A percentile compares a stretch with the other conserved stretches of the same genome.
Conservation (phyloP, 2,888 invertebrate genomes). For the Galerucella calmariensis region DNA sequence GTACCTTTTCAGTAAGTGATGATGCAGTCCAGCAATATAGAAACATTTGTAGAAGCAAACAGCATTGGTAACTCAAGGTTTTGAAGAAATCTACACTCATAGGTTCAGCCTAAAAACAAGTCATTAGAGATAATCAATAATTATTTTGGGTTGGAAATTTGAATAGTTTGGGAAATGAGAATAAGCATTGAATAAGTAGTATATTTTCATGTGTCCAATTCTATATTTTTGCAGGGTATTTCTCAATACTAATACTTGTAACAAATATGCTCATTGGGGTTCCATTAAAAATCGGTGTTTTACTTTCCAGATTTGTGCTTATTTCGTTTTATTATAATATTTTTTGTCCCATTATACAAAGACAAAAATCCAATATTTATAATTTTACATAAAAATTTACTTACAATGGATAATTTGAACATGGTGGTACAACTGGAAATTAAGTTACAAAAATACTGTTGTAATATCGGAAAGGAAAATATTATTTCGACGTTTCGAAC, state of each 20-base stretch:
- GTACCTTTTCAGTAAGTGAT: slow-evolving; percentile 30
- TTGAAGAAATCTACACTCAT: slow-evolving; percentile 35
- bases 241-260: no score
- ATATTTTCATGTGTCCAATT: no score
- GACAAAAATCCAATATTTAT: not conserved
- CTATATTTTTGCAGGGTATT: no score
- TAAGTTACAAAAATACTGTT: slow-evolving; percentile 32
- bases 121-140: not conserved
- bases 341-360: no score
- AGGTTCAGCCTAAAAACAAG: slow-evolving; percentile 32
- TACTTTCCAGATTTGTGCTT: no score
- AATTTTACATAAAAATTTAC: slow-evolving; percentile 3
- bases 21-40: slow-evolving; percentile 36
- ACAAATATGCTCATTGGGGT: no score
- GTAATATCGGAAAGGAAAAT: slow-evolving; percentile 27
- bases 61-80: slow-evolving; percentile 27
- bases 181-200: no score
- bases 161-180: no score
- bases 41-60: slow-evolving; percentile 32
- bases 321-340: no score
- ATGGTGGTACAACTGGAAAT: slow-evolving; percentile 39
- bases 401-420: slow-evolving; percentile 40
- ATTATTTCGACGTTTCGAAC: slow-evolving; percentile 28
- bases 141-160: not conserved
- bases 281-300: no score